These are phyloP conservation scores for Horisme vitalbata DNA, from an alignment of 2,888 invertebrate genomes.

Conservation along the genomic window DNA sequence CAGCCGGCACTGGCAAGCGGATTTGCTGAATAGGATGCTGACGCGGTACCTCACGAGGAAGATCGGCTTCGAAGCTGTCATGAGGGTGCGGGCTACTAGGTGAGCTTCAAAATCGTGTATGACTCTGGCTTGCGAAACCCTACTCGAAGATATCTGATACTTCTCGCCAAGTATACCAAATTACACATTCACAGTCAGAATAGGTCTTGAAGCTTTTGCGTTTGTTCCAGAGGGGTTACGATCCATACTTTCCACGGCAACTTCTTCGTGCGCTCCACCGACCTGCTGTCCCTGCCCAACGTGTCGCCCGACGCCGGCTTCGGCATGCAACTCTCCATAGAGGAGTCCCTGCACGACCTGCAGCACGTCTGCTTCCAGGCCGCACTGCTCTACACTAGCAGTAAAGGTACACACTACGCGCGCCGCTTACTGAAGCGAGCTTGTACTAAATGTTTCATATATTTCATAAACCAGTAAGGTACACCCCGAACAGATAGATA, in stretches of 20 bases:
- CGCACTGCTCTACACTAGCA: conserved; percentile 96
- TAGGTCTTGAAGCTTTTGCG: too few species aligned
- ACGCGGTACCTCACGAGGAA: conserved; percentile 96
- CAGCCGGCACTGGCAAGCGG: conserved; percentile 86
- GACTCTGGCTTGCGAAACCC: too few species aligned
- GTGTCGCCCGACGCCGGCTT: conserved; percentile 99
- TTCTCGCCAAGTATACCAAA: too few species aligned
- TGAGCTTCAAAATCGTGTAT: too few species aligned
- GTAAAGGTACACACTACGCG: conserved; percentile 69
- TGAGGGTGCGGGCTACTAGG: conserved; percentile 97
- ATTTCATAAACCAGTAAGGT: too few species aligned
- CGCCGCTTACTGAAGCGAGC: too few species aligned
- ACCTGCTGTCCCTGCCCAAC: conserved; percentile 97
- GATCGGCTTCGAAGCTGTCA: conserved; percentile 99
- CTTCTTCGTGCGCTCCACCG: conserved; percentile 99
- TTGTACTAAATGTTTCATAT: too few species aligned
- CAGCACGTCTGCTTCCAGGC: conserved; percentile 98
- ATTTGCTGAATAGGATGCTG: conserved; percentile 89
- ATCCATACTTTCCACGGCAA: conserved; percentile 99
- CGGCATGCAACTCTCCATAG: conserved; percentile 98
- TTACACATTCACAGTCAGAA: too few species aligned
- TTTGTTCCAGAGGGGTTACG: conserved; percentile 92
- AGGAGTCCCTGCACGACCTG: conserved; percentile 93
- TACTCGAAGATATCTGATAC: too few species aligned
- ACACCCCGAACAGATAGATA: too few species aligned